phyloP scores from a whole-genome alignment of 2,113 vertebrate genomes.

The Poeciliopsis turrubarensis region DNA sequence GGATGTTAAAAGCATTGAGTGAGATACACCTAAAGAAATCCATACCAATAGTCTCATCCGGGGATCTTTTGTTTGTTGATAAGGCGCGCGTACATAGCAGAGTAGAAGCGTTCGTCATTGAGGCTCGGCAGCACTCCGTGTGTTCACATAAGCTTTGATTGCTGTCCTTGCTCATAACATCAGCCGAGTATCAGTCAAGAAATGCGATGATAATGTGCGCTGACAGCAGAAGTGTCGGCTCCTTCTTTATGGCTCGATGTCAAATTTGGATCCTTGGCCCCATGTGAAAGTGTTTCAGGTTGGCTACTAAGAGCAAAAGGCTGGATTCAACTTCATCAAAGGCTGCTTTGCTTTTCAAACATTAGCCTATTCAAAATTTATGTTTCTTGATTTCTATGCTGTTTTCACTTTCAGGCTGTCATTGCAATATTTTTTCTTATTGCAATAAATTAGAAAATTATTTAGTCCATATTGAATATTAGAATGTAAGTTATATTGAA shows the following conservation, averaged over 20 bases:
- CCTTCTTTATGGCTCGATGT: conserved; percentile 45
- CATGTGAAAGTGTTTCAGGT: conserved; percentile 55
- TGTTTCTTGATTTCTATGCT: neutral
- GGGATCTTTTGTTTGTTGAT: conserved; percentile 42
- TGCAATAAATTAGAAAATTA: conserved; percentile 1
- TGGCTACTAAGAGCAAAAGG: conserved; percentile 56
- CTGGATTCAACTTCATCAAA: conserved; percentile 30
- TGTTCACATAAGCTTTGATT: conserved; percentile 57
- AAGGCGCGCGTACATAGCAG: conserved; percentile 32
- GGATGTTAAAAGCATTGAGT: conserved; percentile 28
- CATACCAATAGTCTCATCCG: conserved; percentile 25
- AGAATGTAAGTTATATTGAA: conserved; percentile 18
- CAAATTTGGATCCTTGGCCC: conserved; percentile 64
- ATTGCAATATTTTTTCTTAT: neutral
- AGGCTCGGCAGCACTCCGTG: conserved; percentile 33
- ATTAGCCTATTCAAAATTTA: neutral
- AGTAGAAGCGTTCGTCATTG: conserved; percentile 30
- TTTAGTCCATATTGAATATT: conserved; percentile 2
- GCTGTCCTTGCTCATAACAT: conserved; percentile 63
- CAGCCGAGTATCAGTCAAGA: conserved; percentile 49
- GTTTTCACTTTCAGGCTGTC: no score
- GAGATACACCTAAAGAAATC: conserved; percentile 26
- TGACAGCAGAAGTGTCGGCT: conserved; percentile 57
- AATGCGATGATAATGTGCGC: conserved; percentile 53
- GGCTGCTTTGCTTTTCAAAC: conserved; percentile 3